Evolutionary conservation across 2,113 vertebrate genomes (phyloP).

Genomic region (Lamprologus speciosus): DNA sequence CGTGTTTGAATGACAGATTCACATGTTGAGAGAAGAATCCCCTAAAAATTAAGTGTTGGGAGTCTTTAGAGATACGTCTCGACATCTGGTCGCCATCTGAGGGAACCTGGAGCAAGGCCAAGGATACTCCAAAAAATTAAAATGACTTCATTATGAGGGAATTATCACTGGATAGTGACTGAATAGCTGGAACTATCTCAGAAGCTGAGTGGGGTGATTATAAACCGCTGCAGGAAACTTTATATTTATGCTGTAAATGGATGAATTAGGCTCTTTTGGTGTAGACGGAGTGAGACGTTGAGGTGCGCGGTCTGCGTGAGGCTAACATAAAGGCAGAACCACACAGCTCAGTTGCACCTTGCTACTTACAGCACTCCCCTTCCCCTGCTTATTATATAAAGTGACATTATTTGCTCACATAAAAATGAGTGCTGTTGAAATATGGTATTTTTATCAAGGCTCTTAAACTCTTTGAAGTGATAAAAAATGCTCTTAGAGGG

Average conservation of each 20-base stretch:
- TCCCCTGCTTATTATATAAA: not conserved
- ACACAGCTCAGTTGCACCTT: not conserved
- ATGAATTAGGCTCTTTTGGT: not conserved
- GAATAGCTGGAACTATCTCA: not conserved
- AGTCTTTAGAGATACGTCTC: constrained; percentile 57
- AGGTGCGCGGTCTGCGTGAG: not conserved
- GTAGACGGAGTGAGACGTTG: not conserved
- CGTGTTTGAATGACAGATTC: constrained; percentile 27
- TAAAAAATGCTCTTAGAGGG: constrained; percentile 28
- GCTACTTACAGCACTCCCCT: not conserved
- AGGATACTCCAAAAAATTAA: constrained; percentile 49
- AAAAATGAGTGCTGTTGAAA: constrained; percentile 22
- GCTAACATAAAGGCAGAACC: not conserved
- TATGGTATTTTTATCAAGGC: constrained; percentile 35
- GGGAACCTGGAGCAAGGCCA: constrained; percentile 63
- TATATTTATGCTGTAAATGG: not conserved
- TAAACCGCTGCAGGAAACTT: not conserved
- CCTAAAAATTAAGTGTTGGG: constrained; percentile 21
- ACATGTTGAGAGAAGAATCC: constrained; percentile 12
- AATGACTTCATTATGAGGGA: constrained; percentile 68
- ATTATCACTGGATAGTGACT: constrained; percentile 37
- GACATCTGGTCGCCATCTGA: constrained; percentile 74
- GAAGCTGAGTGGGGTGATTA: not conserved
- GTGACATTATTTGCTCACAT: constrained; percentile 29
- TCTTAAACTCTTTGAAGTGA: constrained; percentile 48